Base-by-base conservation (phyloP, 2,888 invertebrate genomes). In the Polylopha cassiicola region DNA sequence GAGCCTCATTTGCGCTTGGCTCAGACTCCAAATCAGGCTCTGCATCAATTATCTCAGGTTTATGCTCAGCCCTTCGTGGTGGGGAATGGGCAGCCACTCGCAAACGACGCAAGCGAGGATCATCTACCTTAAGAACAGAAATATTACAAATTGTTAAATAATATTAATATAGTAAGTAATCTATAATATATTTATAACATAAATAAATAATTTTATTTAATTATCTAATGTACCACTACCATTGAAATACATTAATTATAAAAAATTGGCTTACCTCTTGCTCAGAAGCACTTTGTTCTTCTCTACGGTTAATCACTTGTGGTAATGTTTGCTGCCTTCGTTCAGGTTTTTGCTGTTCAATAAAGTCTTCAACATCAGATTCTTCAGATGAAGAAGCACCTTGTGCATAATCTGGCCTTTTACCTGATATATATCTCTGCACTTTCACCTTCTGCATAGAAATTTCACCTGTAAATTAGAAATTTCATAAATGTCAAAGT, bases 381-480 rank as follows among this genome's bases (percentile, higher is more conserved):
- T 95, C 95, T 50, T 95, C 95, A 16, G 95, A 94, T 30, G 95
- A 95, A 42, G 92, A 92, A 7, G 89, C 90, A 17, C 90, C 91
- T 63, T 94, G 95, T 2, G 98, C 98, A 84, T 97, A 98, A 64
- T 98, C 97, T 9, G 98, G 98, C 51, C 96, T 91, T 84, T 99
- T 98, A 44, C 99, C 99, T 15, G 98, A 97, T 44, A 99, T 97
- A 71, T 99, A 99, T 34, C 99, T 90, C 69, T 96, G 97, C 0
- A 99, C 99, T 84, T 99, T 99, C 16, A 99, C 99, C 74, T 99
- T 99, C 87, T 99, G 95, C 99, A 99, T 99, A 60, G 97, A 95
- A 54, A 98, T 87, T 85, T 98, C 97, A 68, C 98, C 97, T 97
- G 65, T 18, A 82, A 82, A 47, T 13, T 39, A 30, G 24, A 18